A percentile compares a stretch with the other conserved stretches of the same genome.
These are phyloP conservation scores for Synanthedon myopaeformis DNA, from an alignment of 2,888 invertebrate genomes.

Conservation along the genomic window DNA sequence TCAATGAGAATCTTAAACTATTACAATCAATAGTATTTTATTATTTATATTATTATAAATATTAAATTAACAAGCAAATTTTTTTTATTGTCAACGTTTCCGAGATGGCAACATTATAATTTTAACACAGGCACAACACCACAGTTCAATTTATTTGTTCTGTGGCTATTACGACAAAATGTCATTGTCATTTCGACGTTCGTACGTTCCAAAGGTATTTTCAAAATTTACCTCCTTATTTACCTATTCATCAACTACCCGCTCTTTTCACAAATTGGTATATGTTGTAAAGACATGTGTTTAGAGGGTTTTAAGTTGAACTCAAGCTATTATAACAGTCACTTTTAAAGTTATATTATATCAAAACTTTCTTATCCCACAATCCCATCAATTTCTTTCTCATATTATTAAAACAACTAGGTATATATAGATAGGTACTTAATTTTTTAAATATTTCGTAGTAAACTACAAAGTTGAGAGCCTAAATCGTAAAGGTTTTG, in stretches of 20 bases:
- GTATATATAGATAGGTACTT: not conserved
- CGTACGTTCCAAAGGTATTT: not conserved
- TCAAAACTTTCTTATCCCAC: not conserved
- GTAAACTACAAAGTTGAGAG: conserved; percentile 10
- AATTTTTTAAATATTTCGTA: not conserved
- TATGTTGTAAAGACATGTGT: no score
- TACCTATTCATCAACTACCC: not conserved
- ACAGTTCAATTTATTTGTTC: no score
- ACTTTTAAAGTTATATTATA: no score
- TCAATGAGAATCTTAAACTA: conserved; percentile 10
- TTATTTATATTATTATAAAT: conserved; percentile 3
- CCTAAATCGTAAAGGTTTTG: conserved; percentile 26
- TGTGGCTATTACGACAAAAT: not conserved
- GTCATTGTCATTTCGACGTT: not conserved
- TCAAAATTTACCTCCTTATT: not conserved
- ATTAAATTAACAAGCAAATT: conserved; percentile 10
- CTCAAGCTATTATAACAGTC: no score
- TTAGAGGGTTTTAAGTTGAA: no score
- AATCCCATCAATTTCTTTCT: not conserved
- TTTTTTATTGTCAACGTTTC: conserved; percentile 40
- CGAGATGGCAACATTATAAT: conserved; percentile 10
- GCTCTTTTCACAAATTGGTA: no score
- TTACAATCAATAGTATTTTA: not conserved
- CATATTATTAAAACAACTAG: not conserved
- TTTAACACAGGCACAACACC: not conserved